Evolutionary conservation across 2,888 invertebrate genomes (phyloP).

Genomic region (Limnephilus lunatus): DNA sequence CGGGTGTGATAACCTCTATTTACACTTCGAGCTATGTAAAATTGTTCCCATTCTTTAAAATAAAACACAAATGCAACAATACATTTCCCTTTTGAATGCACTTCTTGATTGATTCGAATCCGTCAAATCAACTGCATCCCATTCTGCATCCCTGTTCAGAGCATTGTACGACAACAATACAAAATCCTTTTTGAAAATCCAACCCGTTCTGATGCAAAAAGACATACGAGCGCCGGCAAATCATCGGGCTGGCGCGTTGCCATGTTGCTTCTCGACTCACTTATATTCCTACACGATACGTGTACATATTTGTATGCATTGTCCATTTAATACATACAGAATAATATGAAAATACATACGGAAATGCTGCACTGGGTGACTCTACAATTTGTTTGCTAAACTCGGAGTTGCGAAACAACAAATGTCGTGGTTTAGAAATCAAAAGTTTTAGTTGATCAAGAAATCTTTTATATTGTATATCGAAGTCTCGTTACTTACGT

Average conservation of each 20-base stretch:
- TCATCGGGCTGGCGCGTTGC: slow-evolving; percentile 51
- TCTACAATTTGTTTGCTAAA: neutral
- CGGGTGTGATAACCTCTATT: neutral
- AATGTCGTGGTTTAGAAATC: neutral
- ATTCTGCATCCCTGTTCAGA: neutral
- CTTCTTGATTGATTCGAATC: neutral
- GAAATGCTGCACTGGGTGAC: neutral
- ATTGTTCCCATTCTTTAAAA: neutral
- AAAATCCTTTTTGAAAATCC: neutral
- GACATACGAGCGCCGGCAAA: slow-evolving; percentile 16
- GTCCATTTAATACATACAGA: neutral
- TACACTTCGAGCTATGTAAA: neutral
- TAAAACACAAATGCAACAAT: neutral
- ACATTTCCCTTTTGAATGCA: neutral
- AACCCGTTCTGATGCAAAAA: slow-evolving; percentile 2
- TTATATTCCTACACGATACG: neutral
- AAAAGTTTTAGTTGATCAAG: neutral
- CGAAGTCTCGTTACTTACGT: neutral
- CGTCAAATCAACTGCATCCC: neutral
- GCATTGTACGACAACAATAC: neutral
- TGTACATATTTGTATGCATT: neutral
- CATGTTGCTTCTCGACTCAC: neutral
- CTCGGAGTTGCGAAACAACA: neutral
- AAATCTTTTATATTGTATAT: neutral
- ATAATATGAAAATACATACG: neutral